phyloP scores from a whole-genome alignment of 2,888 invertebrate genomes.

The Erebia palarica region DNA sequence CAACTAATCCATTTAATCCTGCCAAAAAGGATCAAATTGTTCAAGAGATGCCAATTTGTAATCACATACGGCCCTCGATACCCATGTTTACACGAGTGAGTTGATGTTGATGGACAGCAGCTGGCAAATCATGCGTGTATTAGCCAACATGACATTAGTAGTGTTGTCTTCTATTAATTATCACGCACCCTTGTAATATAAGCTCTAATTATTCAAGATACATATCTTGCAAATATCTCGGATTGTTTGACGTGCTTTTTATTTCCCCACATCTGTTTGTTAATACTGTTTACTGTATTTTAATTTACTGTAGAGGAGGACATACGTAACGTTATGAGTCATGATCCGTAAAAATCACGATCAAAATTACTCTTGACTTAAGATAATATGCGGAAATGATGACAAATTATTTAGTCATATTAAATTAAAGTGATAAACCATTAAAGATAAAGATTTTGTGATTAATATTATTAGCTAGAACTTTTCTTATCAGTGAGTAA shows the following conservation, averaged over 20 bases:
- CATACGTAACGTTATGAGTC: too few species aligned
- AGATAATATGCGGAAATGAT: too few species aligned
- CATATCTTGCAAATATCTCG: neutral
- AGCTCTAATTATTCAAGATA: too few species aligned
- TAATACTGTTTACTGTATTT: neutral
- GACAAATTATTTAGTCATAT: too few species aligned
- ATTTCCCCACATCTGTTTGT: neutral
- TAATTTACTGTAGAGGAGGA: too few species aligned
- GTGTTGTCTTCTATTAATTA: neutral
- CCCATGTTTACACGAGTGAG: neutral
- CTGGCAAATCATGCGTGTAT: neutral
- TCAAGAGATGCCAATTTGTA: neutral
- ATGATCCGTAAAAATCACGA: too few species aligned
- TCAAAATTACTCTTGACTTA: too few species aligned
- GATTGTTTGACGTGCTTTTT: neutral
- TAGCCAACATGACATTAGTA: neutral
- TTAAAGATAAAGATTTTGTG: neutral
- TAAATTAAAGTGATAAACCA: too few species aligned
- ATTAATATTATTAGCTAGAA: slow-evolving; percentile 8
- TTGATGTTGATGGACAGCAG: neutral
- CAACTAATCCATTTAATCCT: too few species aligned
- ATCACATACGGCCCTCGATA: neutral
- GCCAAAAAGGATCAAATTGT: neutral
- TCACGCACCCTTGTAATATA: neutral
- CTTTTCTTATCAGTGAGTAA: slow-evolving; percentile 23